Evolutionary conservation across 1,140 invertebrate species (phyloP).

Genomic region (Drosophila trapezifrons): DNA sequence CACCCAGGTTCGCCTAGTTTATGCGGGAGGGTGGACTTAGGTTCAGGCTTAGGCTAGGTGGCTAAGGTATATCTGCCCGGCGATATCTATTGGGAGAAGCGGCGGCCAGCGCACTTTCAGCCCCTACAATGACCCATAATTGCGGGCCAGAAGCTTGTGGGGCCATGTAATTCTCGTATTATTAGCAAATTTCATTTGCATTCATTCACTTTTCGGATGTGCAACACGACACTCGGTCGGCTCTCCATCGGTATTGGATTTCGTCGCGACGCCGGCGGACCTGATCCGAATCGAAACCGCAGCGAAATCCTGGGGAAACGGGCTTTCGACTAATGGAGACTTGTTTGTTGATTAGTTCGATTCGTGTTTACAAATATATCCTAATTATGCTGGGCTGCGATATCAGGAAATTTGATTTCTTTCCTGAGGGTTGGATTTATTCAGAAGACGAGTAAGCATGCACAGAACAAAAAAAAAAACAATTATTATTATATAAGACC

Average conservation of each 20-base stretch:
- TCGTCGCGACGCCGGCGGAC: constrained; percentile 16
- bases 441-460: background rate
- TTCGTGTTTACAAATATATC: constrained; percentile 23
- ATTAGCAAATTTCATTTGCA: constrained; percentile 54
- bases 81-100: constrained; percentile 19
- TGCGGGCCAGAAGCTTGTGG: constrained; percentile 26
- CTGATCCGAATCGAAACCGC: constrained; percentile 1
- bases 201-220: constrained; percentile 49
- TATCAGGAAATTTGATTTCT: background rate
- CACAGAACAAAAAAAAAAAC: too few relatives aligned
- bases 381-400: constrained; percentile 14
- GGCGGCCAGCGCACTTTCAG: constrained; percentile 6
- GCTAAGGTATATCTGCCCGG: constrained; percentile 22
- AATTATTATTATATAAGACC: too few relatives aligned
- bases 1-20: constrained; percentile 27
- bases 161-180: constrained; percentile 44
- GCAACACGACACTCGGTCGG: constrained; percentile 24
- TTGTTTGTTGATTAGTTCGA: constrained; percentile 26
- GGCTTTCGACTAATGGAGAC: background rate
- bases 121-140: constrained; percentile 38
- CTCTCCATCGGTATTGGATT: constrained; percentile 3
- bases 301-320: background rate
- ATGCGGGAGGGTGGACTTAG: constrained; percentile 13
- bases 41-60: constrained; percentile 9
- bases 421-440: background rate